A percentile compares a stretch with the other conserved stretches of the same genome.
Conservation (phyloP, 2,113 vertebrate genomes). For the Martes martes region DNA sequence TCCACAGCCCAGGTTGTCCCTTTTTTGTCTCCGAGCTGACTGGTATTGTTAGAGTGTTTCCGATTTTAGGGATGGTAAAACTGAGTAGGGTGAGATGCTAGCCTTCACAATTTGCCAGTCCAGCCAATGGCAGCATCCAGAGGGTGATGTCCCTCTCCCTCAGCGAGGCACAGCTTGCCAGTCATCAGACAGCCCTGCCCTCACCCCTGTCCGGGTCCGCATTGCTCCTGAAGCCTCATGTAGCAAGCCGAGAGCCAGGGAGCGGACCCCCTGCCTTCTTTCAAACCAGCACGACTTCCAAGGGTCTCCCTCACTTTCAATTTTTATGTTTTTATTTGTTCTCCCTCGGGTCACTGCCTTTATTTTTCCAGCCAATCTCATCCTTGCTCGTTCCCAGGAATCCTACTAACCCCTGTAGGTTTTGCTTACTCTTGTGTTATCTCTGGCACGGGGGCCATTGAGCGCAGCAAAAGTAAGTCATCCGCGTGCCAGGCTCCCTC, state of each 20-base stretch:
- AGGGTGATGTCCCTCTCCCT: not conserved
- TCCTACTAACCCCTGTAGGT: not conserved
- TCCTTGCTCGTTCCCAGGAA: constrained; percentile 42
- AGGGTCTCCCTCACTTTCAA: constrained; percentile 19
- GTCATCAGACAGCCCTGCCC: not conserved
- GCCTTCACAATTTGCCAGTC: constrained; percentile 1
- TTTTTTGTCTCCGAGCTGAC: not conserved
- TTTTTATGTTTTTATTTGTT: constrained; percentile 50
- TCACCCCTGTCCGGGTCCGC: not conserved
- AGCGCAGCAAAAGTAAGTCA: not conserved
- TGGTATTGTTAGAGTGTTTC: not conserved
- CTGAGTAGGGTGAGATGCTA: not conserved
- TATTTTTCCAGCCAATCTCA: constrained; percentile 44
- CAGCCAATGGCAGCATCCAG: not conserved
- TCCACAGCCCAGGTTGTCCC: not conserved
- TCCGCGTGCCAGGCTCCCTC: not conserved
- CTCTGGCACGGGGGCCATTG: constrained; percentile 43
- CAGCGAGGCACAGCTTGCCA: not conserved
- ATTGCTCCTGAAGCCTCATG: not conserved
- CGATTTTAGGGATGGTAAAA: not conserved
- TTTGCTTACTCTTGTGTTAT: constrained; percentile 54
- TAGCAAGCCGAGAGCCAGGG: not conserved
- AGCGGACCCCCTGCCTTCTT: not conserved
- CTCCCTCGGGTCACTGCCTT: constrained; percentile 13
- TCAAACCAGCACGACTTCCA: not conserved